A percentile compares a stretch with the other conserved stretches of the same genome.
These are phyloP conservation scores for Tachuris rubrigastra DNA, from an alignment of 2,113 vertebrate species.

Conservation along the genomic window DNA sequence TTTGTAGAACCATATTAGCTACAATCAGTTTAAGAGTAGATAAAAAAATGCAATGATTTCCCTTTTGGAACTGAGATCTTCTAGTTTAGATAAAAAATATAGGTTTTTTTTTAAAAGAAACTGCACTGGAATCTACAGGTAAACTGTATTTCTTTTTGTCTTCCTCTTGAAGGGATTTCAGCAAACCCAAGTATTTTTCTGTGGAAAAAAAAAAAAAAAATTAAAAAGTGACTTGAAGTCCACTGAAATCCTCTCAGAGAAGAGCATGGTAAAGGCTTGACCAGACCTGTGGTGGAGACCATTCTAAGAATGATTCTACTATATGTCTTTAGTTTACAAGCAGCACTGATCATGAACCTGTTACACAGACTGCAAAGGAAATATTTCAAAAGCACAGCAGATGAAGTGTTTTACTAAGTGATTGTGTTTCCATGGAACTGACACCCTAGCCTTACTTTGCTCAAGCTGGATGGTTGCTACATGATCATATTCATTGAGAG, in stretches of 20 bases:
- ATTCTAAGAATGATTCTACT: not conserved
- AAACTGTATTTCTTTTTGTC: not conserved
- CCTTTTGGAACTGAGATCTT: not conserved
- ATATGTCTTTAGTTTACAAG: not conserved
- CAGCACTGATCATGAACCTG: not conserved
- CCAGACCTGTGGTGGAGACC: not conserved
- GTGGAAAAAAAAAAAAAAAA: not conserved
- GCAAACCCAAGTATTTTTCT: not conserved
- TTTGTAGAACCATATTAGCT: not conserved
- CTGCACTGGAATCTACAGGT: not conserved
- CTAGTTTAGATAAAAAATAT: not conserved
- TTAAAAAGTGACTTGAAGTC: not conserved
- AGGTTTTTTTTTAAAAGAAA: not conserved
- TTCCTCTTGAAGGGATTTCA: not conserved
- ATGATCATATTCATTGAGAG: not conserved
- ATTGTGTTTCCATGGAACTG: conserved; percentile 12
- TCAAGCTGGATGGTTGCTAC: not conserved
- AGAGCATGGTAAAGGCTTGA: not conserved
- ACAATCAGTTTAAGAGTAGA: not conserved
- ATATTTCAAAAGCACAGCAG: not conserved
- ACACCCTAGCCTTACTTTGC: not conserved
- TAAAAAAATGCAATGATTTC: not conserved
- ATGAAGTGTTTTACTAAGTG: not conserved
- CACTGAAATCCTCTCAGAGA: not conserved
- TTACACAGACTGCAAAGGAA: not conserved